A percentile compares a stretch with the other conserved stretches of the same genome.
phyloP scores from a whole-genome alignment of 2,797 vertebrate genomes.

The Borostomias antarcticus region DNA sequence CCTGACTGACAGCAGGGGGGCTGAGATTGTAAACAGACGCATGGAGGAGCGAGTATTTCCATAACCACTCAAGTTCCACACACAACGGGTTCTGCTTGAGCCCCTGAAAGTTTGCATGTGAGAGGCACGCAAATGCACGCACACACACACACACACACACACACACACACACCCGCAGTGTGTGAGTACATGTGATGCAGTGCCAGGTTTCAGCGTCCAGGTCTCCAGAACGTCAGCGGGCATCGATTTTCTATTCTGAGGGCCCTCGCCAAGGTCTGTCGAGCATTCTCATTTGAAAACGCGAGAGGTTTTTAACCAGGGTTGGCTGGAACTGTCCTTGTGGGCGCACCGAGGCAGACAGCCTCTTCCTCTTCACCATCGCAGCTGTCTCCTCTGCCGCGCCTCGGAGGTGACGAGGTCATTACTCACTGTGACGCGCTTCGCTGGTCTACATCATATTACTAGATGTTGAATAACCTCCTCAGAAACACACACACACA shows the following conservation, averaged over 20 bases:
- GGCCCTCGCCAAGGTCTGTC: slow-evolving; percentile 55
- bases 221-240: slow-evolving; percentile 51
- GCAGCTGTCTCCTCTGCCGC: slow-evolving; percentile 23
- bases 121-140: not conserved
- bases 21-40: slow-evolving; percentile 74
- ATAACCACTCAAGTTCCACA: slow-evolving; percentile 46
- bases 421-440: slow-evolving; percentile 70
- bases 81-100: slow-evolving; percentile 27
- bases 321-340: slow-evolving; percentile 59
- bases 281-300: slow-evolving; percentile 51
- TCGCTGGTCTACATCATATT: slow-evolving; percentile 65
- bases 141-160: slow-evolving; percentile 16
- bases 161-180: not conserved
- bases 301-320: slow-evolving; percentile 49
- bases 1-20: slow-evolving; percentile 53
- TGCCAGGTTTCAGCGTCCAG: slow-evolving; percentile 11
- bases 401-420: slow-evolving; percentile 49
- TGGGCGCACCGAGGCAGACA: slow-evolving; percentile 39
- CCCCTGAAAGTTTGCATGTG: slow-evolving; percentile 6
- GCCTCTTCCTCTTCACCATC: slow-evolving; percentile 36
- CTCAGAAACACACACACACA: no score
- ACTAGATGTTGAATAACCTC: slow-evolving; percentile 54
- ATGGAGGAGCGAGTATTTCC: slow-evolving; percentile 64
- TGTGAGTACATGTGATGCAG: not conserved
- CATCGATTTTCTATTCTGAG: slow-evolving; percentile 41